Base-by-base conservation (phyloP, 1,140 invertebrate genomes). In the Pogonomyrmex barbatus region DNA sequence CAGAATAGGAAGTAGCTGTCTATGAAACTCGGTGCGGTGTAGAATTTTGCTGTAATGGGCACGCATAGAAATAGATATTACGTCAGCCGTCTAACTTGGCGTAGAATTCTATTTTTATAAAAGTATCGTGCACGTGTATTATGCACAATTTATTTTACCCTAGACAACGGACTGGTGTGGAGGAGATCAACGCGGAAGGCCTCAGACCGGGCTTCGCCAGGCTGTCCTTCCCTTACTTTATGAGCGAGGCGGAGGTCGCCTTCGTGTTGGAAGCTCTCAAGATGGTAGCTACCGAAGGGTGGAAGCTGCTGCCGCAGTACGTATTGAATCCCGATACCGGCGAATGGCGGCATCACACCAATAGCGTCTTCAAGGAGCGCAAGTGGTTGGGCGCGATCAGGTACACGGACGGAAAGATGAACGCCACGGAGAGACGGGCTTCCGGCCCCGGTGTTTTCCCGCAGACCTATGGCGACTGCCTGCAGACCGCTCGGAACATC, bases 281-380 rank as follows among this genome's bases (percentile, higher is more conserved):
- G 94, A 97, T 98, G 96, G 97, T 99, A 0, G 98, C 98, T 0
- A 97, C 97, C 1, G 97, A 98, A 95, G 98, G 97, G 0, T 99
- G 98, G 97, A 98, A 98, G 91, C 96, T 99, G 47, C 93, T 99
- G 62, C 98, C 98, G 0, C 97, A 98, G 91, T 99, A 99, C 92
- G 96, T 96, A 8, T 96, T 98, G 12, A 98, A 98, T 93, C 96
- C 97, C 4, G 97, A 98, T 93, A 99, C 98, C 9, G 98, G 97
- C 1, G 98, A 98, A 95, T 99, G 98, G 98, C 96, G 97, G 83
- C 98, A 99, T 93, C 97, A 97, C 91, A 96, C 97, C 1, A 97
- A 98, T 92, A 96, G 97, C 58, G 96, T 97, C 1, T 96, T 97
- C 83, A 97, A 97, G 91, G 97, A 98, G 85, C 96, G 97, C 50